Evolutionary conservation across 2,888 invertebrate genomes (phyloP), one percentile per base, ranked within the genome.

Genomic region (Eupithecia subumbrata): DNA sequence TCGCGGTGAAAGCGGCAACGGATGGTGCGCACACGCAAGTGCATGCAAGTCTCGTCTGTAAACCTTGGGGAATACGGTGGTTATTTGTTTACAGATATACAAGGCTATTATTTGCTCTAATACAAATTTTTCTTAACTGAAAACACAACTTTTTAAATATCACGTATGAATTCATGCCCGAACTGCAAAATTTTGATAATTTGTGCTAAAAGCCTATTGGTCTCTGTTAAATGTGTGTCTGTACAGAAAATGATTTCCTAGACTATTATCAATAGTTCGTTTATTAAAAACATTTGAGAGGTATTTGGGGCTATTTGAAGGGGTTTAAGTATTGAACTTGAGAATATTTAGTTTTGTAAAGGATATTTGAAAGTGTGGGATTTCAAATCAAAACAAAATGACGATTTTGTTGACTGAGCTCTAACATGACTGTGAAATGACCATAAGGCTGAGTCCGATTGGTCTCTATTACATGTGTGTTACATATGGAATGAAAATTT

Each of bases 1-100:
- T 25, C 25, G 60, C 77, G 77, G 83, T 76, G 80, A 84, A 85
- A 84, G 80, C 85, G 66, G 80, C 81, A 81, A 83, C 69, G 70
- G 70, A 64, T 79, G 63, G 45, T 78, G 81, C 81, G 83, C 80
- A 68, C 68, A n/a, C 68, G 68, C 43, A 60, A 82, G 84, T 85
- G 81, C 79, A 76, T 78, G 78, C 73, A 76, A 82, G 75, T 71
- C 64, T 60, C 74, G 76, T 30, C 34, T 37, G 12, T 68, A 68
- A 43, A 22, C 22, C 8, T n/a, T 22, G 11, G 5, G 16, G 12
- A 37, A 67, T n/a, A 67, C 18, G 40, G 66, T 60, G 2, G 60
- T 22, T 25, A 60, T 12, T 56, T 22, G 11, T 56, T 22, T 22
- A 56, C 11, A 22, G 3, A 52, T 2, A 52, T 56, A 12, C 22